Percentiles rank a stretch among this genome's conserved stretches.
Evolutionary conservation across 2,797 vertebrate genomes (phyloP).

Genomic region (Triplophysa bombifrons): DNA sequence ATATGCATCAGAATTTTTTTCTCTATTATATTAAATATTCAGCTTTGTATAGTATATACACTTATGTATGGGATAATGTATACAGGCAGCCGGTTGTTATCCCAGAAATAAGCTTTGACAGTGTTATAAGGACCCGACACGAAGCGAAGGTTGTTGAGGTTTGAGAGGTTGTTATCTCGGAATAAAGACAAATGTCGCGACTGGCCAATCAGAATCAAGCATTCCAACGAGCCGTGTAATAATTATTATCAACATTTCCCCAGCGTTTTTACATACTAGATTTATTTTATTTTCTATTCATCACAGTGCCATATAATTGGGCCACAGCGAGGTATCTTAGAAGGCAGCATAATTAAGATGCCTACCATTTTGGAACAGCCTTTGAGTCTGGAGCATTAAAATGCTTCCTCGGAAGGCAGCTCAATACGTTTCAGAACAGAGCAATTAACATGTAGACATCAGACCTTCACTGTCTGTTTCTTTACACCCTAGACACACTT

Average conservation of each 20-base stretch:
- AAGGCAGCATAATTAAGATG: slow-evolving; percentile 8
- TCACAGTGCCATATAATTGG: not conserved
- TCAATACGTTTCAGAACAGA: slow-evolving; percentile 6
- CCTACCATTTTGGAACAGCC: not conserved
- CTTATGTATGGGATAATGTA: not conserved
- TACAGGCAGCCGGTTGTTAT: too few relatives aligned
- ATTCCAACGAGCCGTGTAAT: too few relatives aligned
- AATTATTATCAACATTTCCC: not conserved
- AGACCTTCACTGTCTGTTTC: slow-evolving; percentile 9
- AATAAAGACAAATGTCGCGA: too few relatives aligned
- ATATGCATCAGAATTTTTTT: too few relatives aligned
- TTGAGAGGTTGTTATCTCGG: too few relatives aligned
- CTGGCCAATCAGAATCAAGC: too few relatives aligned
- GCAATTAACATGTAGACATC: not conserved
- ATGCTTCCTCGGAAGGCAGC: not conserved
- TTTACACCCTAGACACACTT: not conserved
- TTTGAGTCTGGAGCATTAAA: not conserved
- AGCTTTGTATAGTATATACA: not conserved
- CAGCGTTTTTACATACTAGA: not conserved
- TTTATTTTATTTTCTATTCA: not conserved
- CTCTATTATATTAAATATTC: too few relatives aligned
- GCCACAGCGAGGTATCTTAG: not conserved
- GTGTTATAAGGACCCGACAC: too few relatives aligned
- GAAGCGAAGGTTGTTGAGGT: too few relatives aligned
- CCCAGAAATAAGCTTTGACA: too few relatives aligned